phyloP scores from a whole-genome alignment of 1,140 invertebrate species.

The Arion vulgaris region DNA sequence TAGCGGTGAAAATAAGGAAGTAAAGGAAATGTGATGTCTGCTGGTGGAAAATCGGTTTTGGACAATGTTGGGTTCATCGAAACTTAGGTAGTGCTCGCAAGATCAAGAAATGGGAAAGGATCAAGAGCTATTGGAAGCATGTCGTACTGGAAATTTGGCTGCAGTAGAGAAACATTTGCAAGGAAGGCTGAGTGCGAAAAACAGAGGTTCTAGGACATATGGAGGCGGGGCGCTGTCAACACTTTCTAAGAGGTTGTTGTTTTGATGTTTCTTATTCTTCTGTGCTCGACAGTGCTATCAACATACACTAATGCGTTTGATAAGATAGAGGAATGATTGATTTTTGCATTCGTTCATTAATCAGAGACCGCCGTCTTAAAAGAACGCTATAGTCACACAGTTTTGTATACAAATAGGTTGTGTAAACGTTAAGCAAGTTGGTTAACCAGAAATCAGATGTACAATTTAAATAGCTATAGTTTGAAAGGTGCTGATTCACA shows the following conservation, averaged over 20 bases:
- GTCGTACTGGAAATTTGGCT: constrained; percentile 89
- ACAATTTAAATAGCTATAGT: too few relatives aligned
- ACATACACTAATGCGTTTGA: neutral
- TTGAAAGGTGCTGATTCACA: too few relatives aligned
- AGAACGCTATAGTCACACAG: too few relatives aligned
- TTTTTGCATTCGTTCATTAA: too few relatives aligned
- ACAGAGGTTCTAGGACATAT: constrained; percentile 24
- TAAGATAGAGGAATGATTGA: too few relatives aligned
- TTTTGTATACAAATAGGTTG: too few relatives aligned
- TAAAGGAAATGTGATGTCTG: constrained; percentile 26
- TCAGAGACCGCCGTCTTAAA: too few relatives aligned
- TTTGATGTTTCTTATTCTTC: neutral
- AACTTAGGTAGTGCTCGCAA: neutral
- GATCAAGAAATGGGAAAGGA: constrained; percentile 87
- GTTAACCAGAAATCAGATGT: too few relatives aligned
- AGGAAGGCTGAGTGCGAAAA: constrained; percentile 75
- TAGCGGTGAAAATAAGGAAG: constrained; percentile 43
- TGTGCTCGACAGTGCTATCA: too few relatives aligned
- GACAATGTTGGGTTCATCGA: neutral
- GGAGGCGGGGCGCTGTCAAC: constrained; percentile 43
- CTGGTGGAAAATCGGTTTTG: neutral
- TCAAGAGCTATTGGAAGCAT: constrained; percentile 95
- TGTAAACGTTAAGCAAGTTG: too few relatives aligned
- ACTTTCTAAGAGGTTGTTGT: constrained; percentile 30
- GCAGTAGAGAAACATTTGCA: constrained; percentile 92